phyloP scores from a whole-genome alignment of 2,888 invertebrate species.

The Dryomyza anilis region DNA sequence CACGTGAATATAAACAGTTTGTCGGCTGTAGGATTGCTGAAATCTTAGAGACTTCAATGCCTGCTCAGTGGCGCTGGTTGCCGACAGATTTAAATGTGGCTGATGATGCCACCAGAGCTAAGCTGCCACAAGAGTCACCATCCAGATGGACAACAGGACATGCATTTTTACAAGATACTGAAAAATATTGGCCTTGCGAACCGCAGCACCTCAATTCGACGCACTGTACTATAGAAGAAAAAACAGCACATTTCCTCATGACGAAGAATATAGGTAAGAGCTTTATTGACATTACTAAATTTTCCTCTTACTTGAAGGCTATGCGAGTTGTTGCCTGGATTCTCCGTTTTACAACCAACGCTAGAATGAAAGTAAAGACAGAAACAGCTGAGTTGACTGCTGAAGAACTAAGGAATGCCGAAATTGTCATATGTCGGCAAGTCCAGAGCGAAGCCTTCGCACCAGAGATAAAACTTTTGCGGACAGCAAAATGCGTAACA shows the following conservation, averaged over 20 bases:
- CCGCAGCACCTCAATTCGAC: neutral
- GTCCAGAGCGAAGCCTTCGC: constrained; percentile 13
- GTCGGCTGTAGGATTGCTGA: constrained; percentile 27
- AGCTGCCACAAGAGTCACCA: too few relatives aligned
- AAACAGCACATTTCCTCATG: constrained; percentile 19
- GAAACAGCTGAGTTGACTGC: neutral
- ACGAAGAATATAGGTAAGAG: too few relatives aligned
- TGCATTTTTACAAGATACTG: constrained; percentile 13
- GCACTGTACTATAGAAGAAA: constrained; percentile 18
- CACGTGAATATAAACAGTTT: constrained; percentile 24
- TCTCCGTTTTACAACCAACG: neutral
- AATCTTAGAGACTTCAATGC: constrained; percentile 10
- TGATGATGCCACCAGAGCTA: constrained; percentile 19
- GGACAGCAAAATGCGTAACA: neutral
- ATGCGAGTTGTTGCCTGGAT: constrained; percentile 19
- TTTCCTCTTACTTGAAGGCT: constrained; percentile 25
- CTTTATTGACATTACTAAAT: constrained; percentile 3
- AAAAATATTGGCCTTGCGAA: constrained; percentile 30
- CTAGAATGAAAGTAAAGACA: neutral
- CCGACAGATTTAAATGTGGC: constrained; percentile 10
- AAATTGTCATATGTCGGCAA: constrained; percentile 11
- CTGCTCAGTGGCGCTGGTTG: constrained; percentile 31
- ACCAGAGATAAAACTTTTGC: constrained; percentile 7
- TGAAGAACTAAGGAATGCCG: constrained; percentile 5
- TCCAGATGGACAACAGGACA: constrained; percentile 30